Evolutionary conservation across 2,888 invertebrate species (phyloP).

Genomic region (Eubasilissa splendida): DNA sequence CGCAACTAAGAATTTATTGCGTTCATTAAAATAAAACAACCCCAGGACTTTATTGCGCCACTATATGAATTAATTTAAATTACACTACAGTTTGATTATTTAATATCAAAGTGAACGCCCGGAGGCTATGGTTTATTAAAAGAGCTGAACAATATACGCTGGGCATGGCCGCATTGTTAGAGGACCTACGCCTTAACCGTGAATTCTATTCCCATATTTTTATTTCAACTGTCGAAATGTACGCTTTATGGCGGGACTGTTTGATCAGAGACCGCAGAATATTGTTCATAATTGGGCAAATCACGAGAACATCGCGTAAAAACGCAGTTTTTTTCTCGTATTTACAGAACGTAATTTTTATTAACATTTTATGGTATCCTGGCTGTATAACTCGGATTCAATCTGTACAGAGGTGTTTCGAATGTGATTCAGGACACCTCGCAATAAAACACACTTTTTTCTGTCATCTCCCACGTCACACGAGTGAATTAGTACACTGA

Average conservation of each 20-base stretch:
- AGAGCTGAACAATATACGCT: constrained; percentile 17
- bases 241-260: constrained; percentile 21
- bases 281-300: constrained; percentile 30
- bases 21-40: constrained; percentile 38
- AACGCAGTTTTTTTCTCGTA: constrained; percentile 18
- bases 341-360: background rate
- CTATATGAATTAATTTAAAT: constrained; percentile 42
- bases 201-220: constrained; percentile 2
- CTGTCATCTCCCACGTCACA: too few species aligned
- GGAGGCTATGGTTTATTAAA: constrained; percentile 41
- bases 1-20: constrained; percentile 29
- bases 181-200: background rate
- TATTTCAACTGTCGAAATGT: constrained; percentile 28
- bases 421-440: background rate
- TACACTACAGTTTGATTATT: constrained; percentile 43
- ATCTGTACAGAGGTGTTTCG: background rate
- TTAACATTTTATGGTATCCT: background rate
- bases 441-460: background rate
- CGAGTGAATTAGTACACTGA: too few species aligned
- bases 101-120: constrained; percentile 38
- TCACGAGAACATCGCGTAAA: constrained; percentile 15
- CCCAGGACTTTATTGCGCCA: constrained; percentile 27
- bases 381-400: background rate
- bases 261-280: constrained; percentile 34
- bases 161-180: background rate